These are phyloP conservation scores for Schlechtendalia chinensis DNA, from an alignment of 1,140 invertebrate species.

Conservation along the genomic window DNA sequence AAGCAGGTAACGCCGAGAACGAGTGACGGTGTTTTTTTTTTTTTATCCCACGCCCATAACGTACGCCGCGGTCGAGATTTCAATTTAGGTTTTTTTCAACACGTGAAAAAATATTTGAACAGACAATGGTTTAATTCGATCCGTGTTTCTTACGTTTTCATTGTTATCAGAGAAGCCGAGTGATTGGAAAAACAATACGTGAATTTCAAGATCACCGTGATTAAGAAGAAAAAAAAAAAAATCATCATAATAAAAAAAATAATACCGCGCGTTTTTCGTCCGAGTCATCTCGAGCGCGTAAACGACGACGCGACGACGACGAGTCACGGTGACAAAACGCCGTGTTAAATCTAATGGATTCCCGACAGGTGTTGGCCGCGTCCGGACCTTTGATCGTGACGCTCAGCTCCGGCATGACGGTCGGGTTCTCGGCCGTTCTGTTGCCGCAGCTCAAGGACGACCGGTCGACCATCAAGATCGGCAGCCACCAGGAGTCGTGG, in stretches of 20 bases:
- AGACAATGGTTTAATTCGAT: not conserved
- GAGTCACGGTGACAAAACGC: too few species aligned
- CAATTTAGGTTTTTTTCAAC: too few species aligned
- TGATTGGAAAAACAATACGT: constrained; percentile 1
- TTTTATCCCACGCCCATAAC: too few species aligned
- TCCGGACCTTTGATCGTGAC: constrained; percentile 61
- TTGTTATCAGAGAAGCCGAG: not conserved
- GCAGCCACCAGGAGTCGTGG: constrained; percentile 62
- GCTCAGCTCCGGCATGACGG: constrained; percentile 61
- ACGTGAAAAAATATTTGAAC: too few species aligned
- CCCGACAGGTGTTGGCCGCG: constrained; percentile 59
- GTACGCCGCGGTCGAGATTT: too few species aligned
- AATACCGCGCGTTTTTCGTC: too few species aligned
- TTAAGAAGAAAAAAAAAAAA: not conserved
- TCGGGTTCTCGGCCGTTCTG: constrained; percentile 65
- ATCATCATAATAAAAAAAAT: not conserved
- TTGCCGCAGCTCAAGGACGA: constrained; percentile 61
- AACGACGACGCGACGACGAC: too few species aligned
- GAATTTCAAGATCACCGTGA: not conserved
- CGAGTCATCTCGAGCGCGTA: too few species aligned
- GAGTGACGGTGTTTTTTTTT: too few species aligned
- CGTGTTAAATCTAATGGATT: too few species aligned
- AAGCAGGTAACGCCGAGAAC: constrained; percentile 46
- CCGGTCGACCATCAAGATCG: constrained; percentile 57
- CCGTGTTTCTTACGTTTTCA: too few species aligned